Evolutionary conservation across 2,888 invertebrate genomes (phyloP).

Genomic region (Dicycla oo): DNA sequence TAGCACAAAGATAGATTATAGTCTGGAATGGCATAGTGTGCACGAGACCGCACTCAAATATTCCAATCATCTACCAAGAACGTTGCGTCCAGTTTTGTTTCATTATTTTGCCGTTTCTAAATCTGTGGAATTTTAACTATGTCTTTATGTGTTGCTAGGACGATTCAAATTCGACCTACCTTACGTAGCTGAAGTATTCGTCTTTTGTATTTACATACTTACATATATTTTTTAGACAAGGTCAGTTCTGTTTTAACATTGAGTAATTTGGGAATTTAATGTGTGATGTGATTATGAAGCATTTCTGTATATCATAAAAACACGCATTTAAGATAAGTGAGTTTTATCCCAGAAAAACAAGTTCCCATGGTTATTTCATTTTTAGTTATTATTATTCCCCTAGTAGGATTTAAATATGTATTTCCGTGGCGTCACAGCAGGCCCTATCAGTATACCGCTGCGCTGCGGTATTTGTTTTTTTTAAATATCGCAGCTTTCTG

Average conservation of each 20-base stretch:
- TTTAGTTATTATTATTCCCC: no score
- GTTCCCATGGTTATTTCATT: no score
- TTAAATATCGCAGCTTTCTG: no score
- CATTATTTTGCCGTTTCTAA: constrained; percentile 22
- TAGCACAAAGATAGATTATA: no score
- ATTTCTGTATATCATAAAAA: background rate
- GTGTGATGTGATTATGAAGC: background rate
- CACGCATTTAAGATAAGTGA: background rate
- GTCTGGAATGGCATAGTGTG: constrained; percentile 23
- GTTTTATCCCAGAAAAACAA: background rate
- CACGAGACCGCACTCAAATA: constrained; percentile 21
- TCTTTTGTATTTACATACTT: background rate
- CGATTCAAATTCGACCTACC: background rate
- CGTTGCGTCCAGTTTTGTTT: constrained; percentile 32
- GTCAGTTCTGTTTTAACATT: background rate
- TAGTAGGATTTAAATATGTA: no score
- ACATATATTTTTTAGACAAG: background rate
- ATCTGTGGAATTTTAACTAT: constrained; percentile 45
- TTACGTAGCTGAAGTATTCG: background rate
- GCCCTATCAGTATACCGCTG: no score
- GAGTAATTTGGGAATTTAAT: background rate
- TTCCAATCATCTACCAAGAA: constrained; percentile 30
- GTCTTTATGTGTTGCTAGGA: constrained; percentile 22
- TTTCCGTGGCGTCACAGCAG: no score
- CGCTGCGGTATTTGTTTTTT: no score